Percentiles rank a stretch among this genome's conserved stretches.
These are phyloP conservation scores for Ammodytes dubius DNA, from an alignment of 2,113 vertebrate genomes.

Conservation along the genomic window DNA sequence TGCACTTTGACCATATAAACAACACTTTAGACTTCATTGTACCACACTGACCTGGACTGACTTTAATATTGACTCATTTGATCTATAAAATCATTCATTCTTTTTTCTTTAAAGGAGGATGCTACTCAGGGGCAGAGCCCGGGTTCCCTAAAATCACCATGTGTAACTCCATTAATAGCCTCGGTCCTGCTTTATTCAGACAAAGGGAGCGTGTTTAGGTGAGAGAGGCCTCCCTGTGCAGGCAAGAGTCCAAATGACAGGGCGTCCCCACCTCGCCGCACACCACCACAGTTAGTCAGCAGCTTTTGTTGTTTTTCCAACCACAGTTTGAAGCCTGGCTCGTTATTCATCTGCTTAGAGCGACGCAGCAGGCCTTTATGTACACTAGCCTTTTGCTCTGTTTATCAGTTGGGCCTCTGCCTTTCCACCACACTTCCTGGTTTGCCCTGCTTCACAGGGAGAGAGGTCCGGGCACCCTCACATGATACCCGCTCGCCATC, in stretches of 20 bases:
- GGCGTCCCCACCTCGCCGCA: conserved; percentile 65
- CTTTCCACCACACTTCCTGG: conserved; percentile 66
- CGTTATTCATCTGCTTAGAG: conserved; percentile 78
- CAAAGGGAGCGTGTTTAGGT: conserved; percentile 68
- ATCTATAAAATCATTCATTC: not conserved
- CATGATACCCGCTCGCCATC: conserved; percentile 64
- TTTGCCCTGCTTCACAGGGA: conserved; percentile 59
- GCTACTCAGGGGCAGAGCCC: not conserved
- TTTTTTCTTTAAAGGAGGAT: not conserved
- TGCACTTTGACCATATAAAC: too few species aligned
- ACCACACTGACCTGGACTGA: not conserved
- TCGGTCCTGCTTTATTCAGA: conserved; percentile 37
- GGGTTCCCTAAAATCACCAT: conserved; percentile 41
- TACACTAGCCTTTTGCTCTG: conserved; percentile 66
- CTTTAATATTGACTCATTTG: not conserved
- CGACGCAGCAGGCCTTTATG: conserved; percentile 58
- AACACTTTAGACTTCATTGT: not conserved
- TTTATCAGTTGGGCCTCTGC: conserved; percentile 79
- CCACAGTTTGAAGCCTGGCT: conserved; percentile 79
- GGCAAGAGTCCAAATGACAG: conserved; percentile 60
- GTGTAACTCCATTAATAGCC: conserved; percentile 40
- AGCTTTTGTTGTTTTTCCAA: conserved; percentile 81
- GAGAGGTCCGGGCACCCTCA: conserved; percentile 66
- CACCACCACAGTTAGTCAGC: conserved; percentile 78
- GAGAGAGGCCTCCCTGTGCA: conserved; percentile 58